Base-by-base conservation (phyloP, 2,888 invertebrate genomes). In the Gymnocheta viridis region DNA sequence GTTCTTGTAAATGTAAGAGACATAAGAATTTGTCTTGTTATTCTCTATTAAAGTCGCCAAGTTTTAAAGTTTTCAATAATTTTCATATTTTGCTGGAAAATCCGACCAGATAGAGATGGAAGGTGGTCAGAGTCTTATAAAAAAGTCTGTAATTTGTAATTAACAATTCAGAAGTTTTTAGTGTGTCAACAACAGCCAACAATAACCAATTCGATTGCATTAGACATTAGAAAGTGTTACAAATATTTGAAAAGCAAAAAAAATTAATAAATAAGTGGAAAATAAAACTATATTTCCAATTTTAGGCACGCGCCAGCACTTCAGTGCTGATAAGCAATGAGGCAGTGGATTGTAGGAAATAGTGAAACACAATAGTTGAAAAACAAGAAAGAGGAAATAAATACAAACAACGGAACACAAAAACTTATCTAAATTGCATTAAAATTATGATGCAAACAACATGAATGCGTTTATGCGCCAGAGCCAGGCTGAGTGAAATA, bases 281-380 rank as follows among this genome's bases (percentile, higher is more conserved):
- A 19, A n/a, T 54, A 41, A 62, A 78, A 60, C 64, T 54, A 14
- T 78, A 70, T 78, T 70, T 70, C 70, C 51, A 62, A 78, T 64
- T 78, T 78, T 70, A 60, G 14, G 69, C 78, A 70, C 78, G 78
- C 70, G 44, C 60, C 51, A 62, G 22, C 51, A 69, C 78, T 78
- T 56, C 27, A 58, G 41, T 32, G 35, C 35, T 54, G 38, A 47
- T 19, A n/a, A 56, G n/a, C 22, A 24, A 35, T 60, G 38, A 49
- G 35, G 12, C 58, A 49, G 70, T 32, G 56, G 44, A 4, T 10
- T 66, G 24, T 22, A 12, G 35, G 24, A 54, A 51, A 14, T 3
- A 41, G n/a, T n/a, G 41, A 41, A n/a, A 14, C 41, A 19, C 32
- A 27, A 4, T 2, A 10, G 19, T 19, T 47, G 6, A 10, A 19